Evolutionary conservation across 2,888 invertebrate genomes (phyloP).

Genomic region (Neelides folsomi): DNA sequence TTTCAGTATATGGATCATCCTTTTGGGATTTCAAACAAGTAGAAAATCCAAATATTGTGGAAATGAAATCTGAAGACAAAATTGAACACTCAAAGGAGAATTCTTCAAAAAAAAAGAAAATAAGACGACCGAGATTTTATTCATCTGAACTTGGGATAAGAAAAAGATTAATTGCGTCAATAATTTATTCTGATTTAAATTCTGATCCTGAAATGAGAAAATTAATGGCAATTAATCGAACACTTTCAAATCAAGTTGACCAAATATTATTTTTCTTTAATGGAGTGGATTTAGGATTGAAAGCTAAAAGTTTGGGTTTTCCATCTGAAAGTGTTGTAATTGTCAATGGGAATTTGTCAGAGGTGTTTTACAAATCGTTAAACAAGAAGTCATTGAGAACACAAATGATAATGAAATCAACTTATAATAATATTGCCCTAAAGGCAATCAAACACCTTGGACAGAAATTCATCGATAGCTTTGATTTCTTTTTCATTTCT

Average conservation of each 20-base stretch:
- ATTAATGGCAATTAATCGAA: constrained; percentile 74
- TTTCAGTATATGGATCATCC: not conserved
- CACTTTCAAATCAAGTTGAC: constrained; percentile 68
- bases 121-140: constrained; percentile 69
- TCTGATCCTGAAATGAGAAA: constrained; percentile 46
- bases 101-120: not conserved
- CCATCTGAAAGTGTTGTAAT: constrained; percentile 6
- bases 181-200: constrained; percentile 62
- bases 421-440: constrained; percentile 2
- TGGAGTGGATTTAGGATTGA: not conserved
- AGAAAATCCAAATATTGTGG: not conserved
- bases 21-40: not conserved
- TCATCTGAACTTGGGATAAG: constrained; percentile 88
- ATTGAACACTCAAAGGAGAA: not conserved
- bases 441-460: constrained; percentile 74
- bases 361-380: not conserved
- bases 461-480: constrained; percentile 76
- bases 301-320: not conserved
- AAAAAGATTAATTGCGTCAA: constrained; percentile 73
- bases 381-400: not conserved
- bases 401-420: no score
- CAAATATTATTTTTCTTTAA: constrained; percentile 65
- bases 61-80: not conserved
- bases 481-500: constrained; percentile 81
- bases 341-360: not conserved